Base-by-base conservation (phyloP, 1,140 invertebrate species). In the Leptoteleia sp. region DNA sequence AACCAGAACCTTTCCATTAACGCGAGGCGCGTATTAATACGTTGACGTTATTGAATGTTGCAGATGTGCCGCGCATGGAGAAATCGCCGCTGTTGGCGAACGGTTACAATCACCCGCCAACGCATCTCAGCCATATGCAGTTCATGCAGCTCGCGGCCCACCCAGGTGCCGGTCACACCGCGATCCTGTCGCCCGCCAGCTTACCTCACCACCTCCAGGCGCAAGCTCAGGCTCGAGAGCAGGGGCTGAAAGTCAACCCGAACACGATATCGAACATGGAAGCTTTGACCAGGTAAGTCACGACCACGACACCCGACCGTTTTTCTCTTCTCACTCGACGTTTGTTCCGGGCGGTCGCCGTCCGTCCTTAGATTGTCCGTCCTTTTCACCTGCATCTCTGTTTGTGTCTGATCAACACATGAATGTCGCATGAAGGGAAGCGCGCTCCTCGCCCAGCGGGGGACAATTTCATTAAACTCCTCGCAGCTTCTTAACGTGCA, bases 81-180 rank as follows among this genome's bases (percentile, higher is more conserved):
- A 98, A 98, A 89, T 96, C 95, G 16, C 96, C 96, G 12, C 91
- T 97, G 4, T 90, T 98, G 50, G 95, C 96, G 27, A 98, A 98
- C 85, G 97, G 96, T 27, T 98, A 98, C 91, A 97, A 97, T 90
- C 96, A 96, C 76, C 95, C 95, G 54, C 96, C 96, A 38, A 96
- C 96, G 77, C 94, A 96, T 85, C 91, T 96, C 71, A 95, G 94
- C 83, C 96, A 96, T 80, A 96, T 97, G 93, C 94, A 94, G 84
- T 96, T 95, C 88, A 95, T 95, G 95, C 95, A 94, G 89, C 91
- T 93, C 82, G 91, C 87, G 77, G 94, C 93, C 82, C 94, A 94
- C 88, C 93, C 93, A 82, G 87, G 87, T 67, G 88, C 88, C 35
- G 89, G 89, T 81, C 92, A 94, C 89, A 93, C 93, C 42, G 94